A percentile compares a stretch with the other conserved stretches of the same genome.
Conservation (phyloP, 2,888 invertebrate genomes). For the Drosophila paracracens region DNA sequence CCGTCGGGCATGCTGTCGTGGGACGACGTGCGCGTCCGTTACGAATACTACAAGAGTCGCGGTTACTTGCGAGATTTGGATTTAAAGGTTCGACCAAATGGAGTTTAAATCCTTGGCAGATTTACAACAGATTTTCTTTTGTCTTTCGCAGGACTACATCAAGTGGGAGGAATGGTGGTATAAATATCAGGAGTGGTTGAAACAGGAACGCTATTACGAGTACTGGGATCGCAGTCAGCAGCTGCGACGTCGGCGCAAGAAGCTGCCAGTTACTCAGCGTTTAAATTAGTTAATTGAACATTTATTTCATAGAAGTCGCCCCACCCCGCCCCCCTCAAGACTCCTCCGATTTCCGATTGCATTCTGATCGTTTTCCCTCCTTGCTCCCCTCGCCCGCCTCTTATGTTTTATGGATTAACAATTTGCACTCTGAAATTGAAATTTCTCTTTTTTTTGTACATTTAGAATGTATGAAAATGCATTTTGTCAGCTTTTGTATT, state of each 20-base stretch:
- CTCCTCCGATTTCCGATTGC: constrained; percentile 1
- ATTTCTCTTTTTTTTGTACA: constrained; percentile 59
- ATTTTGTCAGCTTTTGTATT: constrained; percentile 66
- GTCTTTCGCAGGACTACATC: constrained; percentile 89
- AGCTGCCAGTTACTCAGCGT: constrained; percentile 85
- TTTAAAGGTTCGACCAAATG: constrained; percentile 77
- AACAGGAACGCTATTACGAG: constrained; percentile 86
- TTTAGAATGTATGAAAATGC: constrained; percentile 70
- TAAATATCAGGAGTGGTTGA: constrained; percentile 94
- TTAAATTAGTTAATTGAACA: constrained; percentile 75
- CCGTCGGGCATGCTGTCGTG: constrained; percentile 91
- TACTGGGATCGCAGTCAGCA: constrained; percentile 85
- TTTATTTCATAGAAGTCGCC: constrained; percentile 7
- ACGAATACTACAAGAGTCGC: constrained; percentile 95
- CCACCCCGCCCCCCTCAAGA: background rate
- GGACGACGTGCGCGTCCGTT: constrained; percentile 95
- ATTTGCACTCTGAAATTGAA: constrained; percentile 27
- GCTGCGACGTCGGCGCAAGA: constrained; percentile 85
- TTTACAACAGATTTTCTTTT: background rate
- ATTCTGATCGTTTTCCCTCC: constrained; percentile 14
- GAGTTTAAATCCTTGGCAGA: background rate
- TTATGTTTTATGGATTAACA: constrained; percentile 20
- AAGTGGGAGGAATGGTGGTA: constrained; percentile 99
- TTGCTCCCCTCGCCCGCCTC: background rate
- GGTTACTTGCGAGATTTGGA: constrained; percentile 91